phyloP scores from a whole-genome alignment of 2,888 invertebrate species.

The Allolobophora icterica region DNA sequence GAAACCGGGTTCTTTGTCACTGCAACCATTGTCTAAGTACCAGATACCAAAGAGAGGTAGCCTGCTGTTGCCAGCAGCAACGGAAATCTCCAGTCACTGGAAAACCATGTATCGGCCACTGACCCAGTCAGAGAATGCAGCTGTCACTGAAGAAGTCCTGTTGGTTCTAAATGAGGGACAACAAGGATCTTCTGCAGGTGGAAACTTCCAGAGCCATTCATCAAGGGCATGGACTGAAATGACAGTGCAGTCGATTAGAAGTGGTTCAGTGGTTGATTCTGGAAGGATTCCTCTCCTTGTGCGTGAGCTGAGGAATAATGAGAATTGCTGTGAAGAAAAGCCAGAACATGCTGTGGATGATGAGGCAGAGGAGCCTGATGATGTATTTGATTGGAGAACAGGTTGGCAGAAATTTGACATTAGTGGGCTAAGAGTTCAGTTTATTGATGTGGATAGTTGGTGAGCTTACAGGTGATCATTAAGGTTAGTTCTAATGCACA shows the following conservation, averaged over 20 bases:
- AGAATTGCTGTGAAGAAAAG: background rate
- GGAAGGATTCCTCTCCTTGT: background rate
- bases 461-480: background rate
- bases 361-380: background rate
- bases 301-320: background rate
- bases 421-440: background rate
- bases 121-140: background rate
- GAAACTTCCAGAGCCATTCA: background rate
- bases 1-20: background rate
- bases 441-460: slow-evolving; percentile 1
- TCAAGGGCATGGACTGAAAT: background rate
- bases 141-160: background rate
- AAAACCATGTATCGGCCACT: background rate
- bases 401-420: background rate
- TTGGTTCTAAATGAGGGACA: background rate
- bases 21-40: background rate
- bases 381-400: background rate
- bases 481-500: background rate
- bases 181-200: background rate
- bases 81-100: background rate
- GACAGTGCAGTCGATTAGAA: background rate
- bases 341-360: background rate
- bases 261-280: background rate
- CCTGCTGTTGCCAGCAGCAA: background rate
- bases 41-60: background rate